Base-by-base conservation (phyloP, 2,888 invertebrate genomes). In the Hypsopygia costalis region DNA sequence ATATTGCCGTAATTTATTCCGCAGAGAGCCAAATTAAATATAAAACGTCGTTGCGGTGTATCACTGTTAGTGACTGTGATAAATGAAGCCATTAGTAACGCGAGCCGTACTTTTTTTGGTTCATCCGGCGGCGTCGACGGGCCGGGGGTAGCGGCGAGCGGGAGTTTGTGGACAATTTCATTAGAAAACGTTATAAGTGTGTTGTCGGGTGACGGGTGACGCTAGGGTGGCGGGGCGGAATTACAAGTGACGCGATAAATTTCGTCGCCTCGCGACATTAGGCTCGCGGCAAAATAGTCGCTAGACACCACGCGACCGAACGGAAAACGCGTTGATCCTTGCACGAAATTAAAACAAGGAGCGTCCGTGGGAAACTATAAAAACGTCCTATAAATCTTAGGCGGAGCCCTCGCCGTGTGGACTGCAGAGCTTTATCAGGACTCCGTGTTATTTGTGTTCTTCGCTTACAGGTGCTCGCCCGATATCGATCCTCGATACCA, bases 21-120 rank as follows among this genome's bases (percentile, higher is more conserved):
- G 64, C 69, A 76, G 73, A 77, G 76, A 74, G 80, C 81, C 81
- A 87, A 87, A 88, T 88, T 87, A 87, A 87, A 87, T 87, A 87
- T 86, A 86, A 87, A 87, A 85, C 81, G 83, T 79, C 82, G 81
- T 82, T 80, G 86, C 80, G 83, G 85, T 86, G 87, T 88, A 88
- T 87, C 87, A 87, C 79, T 87, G 88, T 83, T 85, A 85, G 87
- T 82, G 88, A 85, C 87, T 87, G 82, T 87, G 88, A 88, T 85
- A 87, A 87, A 88, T 88, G 86, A 82, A 83, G 82, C 85, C 87
- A 88, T 88, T 87, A 87, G 88, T 85, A 87, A 87, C 80, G 83
- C 81, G 86, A 87, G 86, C 81, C 80, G 76, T 81, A 83, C 80
- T 86, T 88, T 87, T 87, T 87, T 87, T 77, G 86, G 87, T 86